Conservation (phyloP, 2,113 vertebrate species). For the Leucoraja erinaceus region DNA sequence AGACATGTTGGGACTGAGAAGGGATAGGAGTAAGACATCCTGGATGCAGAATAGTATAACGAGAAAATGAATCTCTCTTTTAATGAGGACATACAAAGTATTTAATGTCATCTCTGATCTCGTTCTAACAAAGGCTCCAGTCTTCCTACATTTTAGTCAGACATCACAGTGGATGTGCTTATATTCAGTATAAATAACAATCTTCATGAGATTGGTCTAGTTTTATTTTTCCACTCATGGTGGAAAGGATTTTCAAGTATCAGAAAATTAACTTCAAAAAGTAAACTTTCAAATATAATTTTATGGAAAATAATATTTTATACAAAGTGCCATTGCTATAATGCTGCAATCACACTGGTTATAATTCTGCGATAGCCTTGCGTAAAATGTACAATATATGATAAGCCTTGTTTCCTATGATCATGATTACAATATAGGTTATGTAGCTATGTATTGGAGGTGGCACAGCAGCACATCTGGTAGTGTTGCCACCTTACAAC, state of each 20-base stretch:
- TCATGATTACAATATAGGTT: not conserved
- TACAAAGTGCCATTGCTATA: not conserved
- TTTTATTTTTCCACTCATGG: not conserved
- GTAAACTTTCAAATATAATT: not conserved
- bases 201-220: not conserved
- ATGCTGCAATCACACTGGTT: not conserved
- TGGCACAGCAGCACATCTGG: too few relatives aligned
- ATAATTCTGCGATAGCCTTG: not conserved
- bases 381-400: not conserved
- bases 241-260: not conserved
- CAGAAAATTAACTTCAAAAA: not conserved
- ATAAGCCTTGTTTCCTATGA: not conserved
- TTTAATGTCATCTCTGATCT: not conserved
- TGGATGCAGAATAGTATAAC: too few relatives aligned
- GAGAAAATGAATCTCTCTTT: conserved; percentile 2
- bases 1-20: too few relatives aligned
- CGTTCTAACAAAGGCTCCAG: not conserved
- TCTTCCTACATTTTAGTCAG: conserved; percentile 14
- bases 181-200: not conserved
- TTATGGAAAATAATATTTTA: not conserved
- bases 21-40: too few relatives aligned
- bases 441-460: not conserved
- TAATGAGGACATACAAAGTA: not conserved
- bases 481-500: too few relatives aligned
- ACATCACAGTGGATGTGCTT: not conserved